phyloP scores from a whole-genome alignment of 2,888 invertebrate species.

The Artemia sinica region DNA sequence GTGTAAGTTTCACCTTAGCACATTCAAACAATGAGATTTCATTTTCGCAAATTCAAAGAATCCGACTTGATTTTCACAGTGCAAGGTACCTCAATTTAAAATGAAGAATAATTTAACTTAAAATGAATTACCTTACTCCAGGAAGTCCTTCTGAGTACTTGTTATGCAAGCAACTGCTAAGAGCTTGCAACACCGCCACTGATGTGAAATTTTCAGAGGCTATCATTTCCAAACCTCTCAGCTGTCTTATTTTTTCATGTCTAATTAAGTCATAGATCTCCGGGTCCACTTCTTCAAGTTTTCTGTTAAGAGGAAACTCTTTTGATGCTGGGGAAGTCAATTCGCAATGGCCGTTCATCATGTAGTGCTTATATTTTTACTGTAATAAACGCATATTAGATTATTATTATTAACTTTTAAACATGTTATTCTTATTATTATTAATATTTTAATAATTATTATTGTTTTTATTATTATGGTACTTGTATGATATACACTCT shows the following conservation, averaged over 20 bases:
- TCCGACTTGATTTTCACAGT: no score
- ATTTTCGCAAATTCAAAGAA: no score
- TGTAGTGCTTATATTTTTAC: no score
- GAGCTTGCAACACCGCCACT: conserved; percentile 30
- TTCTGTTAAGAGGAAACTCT: conserved; percentile 15
- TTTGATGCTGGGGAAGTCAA: neutral
- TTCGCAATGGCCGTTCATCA: neutral
- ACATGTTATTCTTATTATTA: no score
- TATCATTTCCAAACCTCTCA: conserved; percentile 38
- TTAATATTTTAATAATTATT: no score
- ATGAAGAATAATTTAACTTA: neutral
- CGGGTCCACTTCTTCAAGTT: conserved; percentile 42
- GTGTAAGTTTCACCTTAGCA: neutral
- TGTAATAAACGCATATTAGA: no score
- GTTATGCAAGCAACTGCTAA: conserved; percentile 39
- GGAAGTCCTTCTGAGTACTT: conserved; percentile 44
- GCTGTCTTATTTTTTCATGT: conserved; percentile 40
- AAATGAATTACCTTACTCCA: conserved; percentile 29
- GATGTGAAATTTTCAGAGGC: conserved; percentile 36
- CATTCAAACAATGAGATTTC: no score
- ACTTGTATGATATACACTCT: no score
- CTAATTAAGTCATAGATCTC: conserved; percentile 64
- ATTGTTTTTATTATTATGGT: no score
- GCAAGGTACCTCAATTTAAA: neutral
- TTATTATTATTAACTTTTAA: no score